Evolutionary conservation across 2,888 invertebrate species (phyloP).

Genomic region (Dynastes maya): DNA sequence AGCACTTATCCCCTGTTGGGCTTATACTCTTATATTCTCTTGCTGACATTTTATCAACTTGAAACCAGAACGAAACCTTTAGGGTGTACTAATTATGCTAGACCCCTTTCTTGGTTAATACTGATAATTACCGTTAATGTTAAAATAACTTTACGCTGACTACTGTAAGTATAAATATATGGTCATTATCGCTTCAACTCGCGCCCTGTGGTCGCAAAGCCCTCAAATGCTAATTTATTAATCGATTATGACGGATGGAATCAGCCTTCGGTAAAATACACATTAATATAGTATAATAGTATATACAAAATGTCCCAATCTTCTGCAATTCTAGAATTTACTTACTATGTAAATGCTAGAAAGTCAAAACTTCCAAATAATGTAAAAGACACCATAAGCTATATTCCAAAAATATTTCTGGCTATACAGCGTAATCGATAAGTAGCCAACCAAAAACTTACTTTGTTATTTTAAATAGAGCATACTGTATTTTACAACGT

Average conservation of each 20-base stretch:
- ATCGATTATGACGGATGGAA: background rate
- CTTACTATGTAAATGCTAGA: too few relatives aligned
- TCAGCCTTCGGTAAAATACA: background rate
- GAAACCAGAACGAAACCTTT: background rate
- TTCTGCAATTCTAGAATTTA: too few relatives aligned
- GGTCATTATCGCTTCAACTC: slow-evolving; percentile 3
- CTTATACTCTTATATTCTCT: background rate
- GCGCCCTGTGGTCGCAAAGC: background rate
- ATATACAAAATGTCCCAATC: too few relatives aligned
- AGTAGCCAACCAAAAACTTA: too few relatives aligned
- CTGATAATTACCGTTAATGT: background rate
- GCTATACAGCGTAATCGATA: too few relatives aligned
- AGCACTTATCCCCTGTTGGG: too few relatives aligned
- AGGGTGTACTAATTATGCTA: background rate
- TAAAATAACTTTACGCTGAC: background rate
- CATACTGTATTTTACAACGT: too few relatives aligned
- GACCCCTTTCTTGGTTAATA: background rate
- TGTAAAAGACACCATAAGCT: too few relatives aligned
- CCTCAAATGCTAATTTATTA: background rate
- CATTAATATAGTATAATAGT: background rate
- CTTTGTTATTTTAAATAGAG: too few relatives aligned
- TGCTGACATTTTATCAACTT: background rate
- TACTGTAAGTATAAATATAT: background rate
- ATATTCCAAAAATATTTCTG: too few relatives aligned
- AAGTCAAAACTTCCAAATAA: too few relatives aligned